These are phyloP conservation scores for Thelaira solivaga DNA, from an alignment of 2,888 invertebrate species.

Conservation along the genomic window DNA sequence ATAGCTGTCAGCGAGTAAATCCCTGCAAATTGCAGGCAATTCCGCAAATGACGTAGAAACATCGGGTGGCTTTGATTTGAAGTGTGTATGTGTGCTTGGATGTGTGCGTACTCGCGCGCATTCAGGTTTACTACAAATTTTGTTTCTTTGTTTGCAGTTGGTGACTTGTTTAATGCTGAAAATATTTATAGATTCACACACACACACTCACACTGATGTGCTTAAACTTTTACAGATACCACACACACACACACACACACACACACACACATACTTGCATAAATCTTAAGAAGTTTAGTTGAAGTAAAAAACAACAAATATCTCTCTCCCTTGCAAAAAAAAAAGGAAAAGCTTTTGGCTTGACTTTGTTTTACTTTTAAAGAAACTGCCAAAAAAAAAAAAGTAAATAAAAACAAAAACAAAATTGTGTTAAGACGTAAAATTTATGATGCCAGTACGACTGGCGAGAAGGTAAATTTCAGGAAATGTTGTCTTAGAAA, in stretches of 20 bases:
- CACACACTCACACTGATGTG: neutral
- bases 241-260: neutral
- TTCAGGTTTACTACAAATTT: conserved; percentile 32
- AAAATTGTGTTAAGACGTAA: conserved; percentile 56
- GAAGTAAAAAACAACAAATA: neutral
- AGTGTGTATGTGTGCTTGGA: neutral
- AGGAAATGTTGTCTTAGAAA: conserved; percentile 73
- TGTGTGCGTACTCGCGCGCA: conserved; percentile 62
- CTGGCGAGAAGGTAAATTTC: conserved; percentile 65
- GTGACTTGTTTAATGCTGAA: conserved; percentile 13
- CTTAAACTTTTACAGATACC: neutral
- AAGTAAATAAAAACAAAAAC: neutral
- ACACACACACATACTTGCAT: conserved; percentile 1
- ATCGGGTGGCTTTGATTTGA: conserved; percentile 68
- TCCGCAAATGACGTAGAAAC: conserved; percentile 73
- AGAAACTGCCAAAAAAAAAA: conserved; percentile 11
- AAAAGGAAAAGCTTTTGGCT: conserved; percentile 55
- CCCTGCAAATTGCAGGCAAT: conserved; percentile 74
- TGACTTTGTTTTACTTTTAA: conserved; percentile 55
- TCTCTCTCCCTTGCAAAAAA: no score
- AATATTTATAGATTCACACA: neutral
- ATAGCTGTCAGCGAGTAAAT: conserved; percentile 58
- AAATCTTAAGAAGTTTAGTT: conserved; percentile 53
- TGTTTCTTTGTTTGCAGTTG: conserved; percentile 21
- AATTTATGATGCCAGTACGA: conserved; percentile 61